Conservation (phyloP, 1,140 invertebrate species). For the Drosophila willistoni region DNA sequence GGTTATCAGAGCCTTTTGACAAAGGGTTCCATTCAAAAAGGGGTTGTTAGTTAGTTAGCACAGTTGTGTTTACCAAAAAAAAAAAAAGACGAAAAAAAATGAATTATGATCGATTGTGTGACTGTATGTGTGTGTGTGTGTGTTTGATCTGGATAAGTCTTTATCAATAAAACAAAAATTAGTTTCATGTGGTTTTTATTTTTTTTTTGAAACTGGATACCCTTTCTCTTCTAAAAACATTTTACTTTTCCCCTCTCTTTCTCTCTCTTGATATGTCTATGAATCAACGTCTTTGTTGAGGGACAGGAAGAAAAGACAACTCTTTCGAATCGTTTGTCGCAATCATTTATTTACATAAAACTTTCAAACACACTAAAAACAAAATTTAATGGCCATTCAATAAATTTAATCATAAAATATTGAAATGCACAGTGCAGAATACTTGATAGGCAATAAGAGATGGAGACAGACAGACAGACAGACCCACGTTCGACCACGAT, state of each 20-base stretch:
- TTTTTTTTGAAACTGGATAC: neutral
- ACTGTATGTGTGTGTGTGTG: neutral
- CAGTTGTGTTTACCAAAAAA: slow-evolving; percentile 8
- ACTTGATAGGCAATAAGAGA: slow-evolving; percentile 12
- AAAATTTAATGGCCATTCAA: slow-evolving; percentile 45
- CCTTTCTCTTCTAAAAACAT: neutral
- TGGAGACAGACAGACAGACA: slow-evolving; percentile 6
- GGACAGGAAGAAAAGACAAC: neutral
- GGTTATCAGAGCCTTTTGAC: neutral
- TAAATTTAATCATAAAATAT: slow-evolving; percentile 64
- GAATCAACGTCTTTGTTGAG: slow-evolving; percentile 5
- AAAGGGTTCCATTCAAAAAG: neutral
- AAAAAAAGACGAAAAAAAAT: neutral
- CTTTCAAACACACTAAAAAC: slow-evolving; percentile 32
- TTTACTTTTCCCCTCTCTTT: neutral
- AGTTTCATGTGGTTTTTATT: slow-evolving; percentile 1
- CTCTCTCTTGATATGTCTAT: neutral
- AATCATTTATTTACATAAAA: slow-evolving; percentile 15
- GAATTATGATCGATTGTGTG: slow-evolving; percentile 9
- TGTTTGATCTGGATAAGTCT: slow-evolving; percentile 6
- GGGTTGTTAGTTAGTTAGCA: neutral
- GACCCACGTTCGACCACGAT: slow-evolving; percentile 31
- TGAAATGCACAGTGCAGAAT: slow-evolving; percentile 50
- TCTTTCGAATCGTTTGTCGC: neutral
- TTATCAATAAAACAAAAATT: slow-evolving; percentile 6